Percentiles rank a stretch among this genome's conserved stretches.
These are phyloP conservation scores for Phaedon cochleariae DNA, from an alignment of 2,888 invertebrate species.

Conservation along the genomic window DNA sequence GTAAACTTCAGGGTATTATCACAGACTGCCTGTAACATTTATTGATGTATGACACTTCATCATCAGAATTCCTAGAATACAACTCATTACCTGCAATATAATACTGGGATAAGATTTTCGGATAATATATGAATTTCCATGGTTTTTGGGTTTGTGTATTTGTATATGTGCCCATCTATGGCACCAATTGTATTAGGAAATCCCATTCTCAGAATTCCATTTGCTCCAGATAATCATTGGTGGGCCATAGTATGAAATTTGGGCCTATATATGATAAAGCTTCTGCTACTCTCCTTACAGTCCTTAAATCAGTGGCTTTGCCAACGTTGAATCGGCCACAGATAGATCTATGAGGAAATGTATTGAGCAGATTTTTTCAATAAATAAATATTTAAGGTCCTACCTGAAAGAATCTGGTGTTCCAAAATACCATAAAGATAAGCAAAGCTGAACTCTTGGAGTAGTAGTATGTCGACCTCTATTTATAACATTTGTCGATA, in stretches of 20 bases:
- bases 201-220: slow-evolving; percentile 17
- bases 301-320: slow-evolving; percentile 8
- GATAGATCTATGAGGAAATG: neutral
- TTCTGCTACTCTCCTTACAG: neutral
- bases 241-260: slow-evolving; percentile 12
- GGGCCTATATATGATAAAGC: slow-evolving; percentile 2
- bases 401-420: slow-evolving; percentile 22
- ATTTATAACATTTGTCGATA: slow-evolving; percentile 15
- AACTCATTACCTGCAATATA: slow-evolving; percentile 20
- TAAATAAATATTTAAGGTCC: neutral
- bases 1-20: no score
- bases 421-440: slow-evolving; percentile 21
- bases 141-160: slow-evolving; percentile 26
- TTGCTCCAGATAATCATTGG: slow-evolving; percentile 3
- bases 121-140: slow-evolving; percentile 27
- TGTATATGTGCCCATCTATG: slow-evolving; percentile 22
- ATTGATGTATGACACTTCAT: neutral
- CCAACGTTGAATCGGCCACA: slow-evolving; percentile 13
- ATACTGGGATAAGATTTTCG: slow-evolving; percentile 23
- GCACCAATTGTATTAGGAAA: slow-evolving; percentile 19
- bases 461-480: no score
- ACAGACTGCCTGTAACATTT: slow-evolving; percentile 11
- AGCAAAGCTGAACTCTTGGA: slow-evolving; percentile 11
- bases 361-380: no score
- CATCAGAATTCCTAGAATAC: neutral